Base-by-base conservation (phyloP, 53 echinoderm and acorn worm species). In the Temnopleurus reevesii region DNA sequence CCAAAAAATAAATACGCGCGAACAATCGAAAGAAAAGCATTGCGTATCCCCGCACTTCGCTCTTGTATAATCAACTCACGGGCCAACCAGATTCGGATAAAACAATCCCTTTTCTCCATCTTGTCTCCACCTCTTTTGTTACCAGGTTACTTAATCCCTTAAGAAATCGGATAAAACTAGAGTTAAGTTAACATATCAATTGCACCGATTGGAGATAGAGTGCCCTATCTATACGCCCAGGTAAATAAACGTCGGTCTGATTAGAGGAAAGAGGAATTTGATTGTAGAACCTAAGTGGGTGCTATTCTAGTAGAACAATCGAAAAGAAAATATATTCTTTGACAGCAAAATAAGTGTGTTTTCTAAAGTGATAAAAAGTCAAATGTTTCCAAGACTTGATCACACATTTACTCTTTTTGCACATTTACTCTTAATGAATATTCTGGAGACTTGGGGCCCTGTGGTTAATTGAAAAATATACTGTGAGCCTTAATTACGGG, bases 171-270 rank as follows among this genome's bases (percentile, higher is more conserved):
- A 79, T 79, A 25, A 79, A 46, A 35, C 55, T 77, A 53, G 34
- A 83, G 56, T 83, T 83, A 83, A 83, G 83, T 55, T 56, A 83
- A 83, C 83, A 83, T 83, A 83, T 83, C 83, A 83, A 83, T 83
- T 83, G 83, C 83, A 55, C 12, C 51, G 79, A 47, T 35, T 4
- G 21, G 71, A 38, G 71, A 71, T 71, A 71, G n/a, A 71, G 71
- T 71, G 21, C 41, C n/a, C 21, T 41, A 36, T 27, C 36, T 34
- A 31, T n/a, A 71, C 71, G 63, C 63, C 63, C 63, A 33, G 63
- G 63, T 63, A 29, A 63, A 63, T 63, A 63, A 31, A 31, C 31
- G 33, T 0, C 2, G 29, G 29, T 33, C 17, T 63, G 63, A 63
- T 34, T 63, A 63, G 33, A 63, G 15, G 63, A 33, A 63, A 31